These are phyloP conservation scores for Holothuria leucospilota DNA, from an alignment of 53 echinoderm and acorn worm species.

Conservation along the genomic window DNA sequence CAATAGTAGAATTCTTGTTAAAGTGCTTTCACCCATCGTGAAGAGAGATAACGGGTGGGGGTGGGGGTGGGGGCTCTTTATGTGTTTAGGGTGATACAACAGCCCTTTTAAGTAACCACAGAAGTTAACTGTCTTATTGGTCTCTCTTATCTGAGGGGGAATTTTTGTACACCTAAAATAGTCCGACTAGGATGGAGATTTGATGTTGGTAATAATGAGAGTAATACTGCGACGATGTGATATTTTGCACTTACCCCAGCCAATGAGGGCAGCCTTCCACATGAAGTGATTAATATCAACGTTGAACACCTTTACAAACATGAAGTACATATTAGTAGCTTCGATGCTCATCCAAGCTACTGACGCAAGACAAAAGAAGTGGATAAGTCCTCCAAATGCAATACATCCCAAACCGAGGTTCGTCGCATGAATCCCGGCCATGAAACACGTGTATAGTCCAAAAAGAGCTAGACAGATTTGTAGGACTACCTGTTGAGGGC, in stretches of 20 bases:
- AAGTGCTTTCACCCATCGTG: too few species aligned
- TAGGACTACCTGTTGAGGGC: conserved; percentile 45
- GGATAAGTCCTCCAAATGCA: conserved; percentile 15
- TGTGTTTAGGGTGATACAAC: too few species aligned
- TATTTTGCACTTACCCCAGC: conserved; percentile 23
- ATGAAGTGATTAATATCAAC: background rate
- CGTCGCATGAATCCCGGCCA: conserved; percentile 38
- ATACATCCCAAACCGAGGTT: background rate
- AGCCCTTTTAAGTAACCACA: too few species aligned
- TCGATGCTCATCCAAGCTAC: conserved; percentile 49
- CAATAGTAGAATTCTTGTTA: too few species aligned
- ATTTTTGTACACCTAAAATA: too few species aligned
- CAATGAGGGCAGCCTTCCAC: conserved; percentile 11
- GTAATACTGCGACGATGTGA: too few species aligned
- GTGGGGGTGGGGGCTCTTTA: too few species aligned
- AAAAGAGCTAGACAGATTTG: conserved; percentile 43
- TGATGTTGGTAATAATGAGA: too few species aligned
- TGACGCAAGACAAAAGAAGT: conserved; percentile 52
- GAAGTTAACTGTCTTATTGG: too few species aligned
- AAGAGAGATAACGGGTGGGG: too few species aligned
- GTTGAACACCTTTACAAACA: conserved; percentile 38
- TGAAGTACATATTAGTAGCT: conserved; percentile 36
- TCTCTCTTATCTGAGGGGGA: too few species aligned
- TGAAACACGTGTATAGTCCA: conserved; percentile 12
- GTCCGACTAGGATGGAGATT: too few species aligned